These are phyloP conservation scores for Phoebastria nigripes DNA, from an alignment of 2,797 vertebrate genomes.

Conservation along the genomic window DNA sequence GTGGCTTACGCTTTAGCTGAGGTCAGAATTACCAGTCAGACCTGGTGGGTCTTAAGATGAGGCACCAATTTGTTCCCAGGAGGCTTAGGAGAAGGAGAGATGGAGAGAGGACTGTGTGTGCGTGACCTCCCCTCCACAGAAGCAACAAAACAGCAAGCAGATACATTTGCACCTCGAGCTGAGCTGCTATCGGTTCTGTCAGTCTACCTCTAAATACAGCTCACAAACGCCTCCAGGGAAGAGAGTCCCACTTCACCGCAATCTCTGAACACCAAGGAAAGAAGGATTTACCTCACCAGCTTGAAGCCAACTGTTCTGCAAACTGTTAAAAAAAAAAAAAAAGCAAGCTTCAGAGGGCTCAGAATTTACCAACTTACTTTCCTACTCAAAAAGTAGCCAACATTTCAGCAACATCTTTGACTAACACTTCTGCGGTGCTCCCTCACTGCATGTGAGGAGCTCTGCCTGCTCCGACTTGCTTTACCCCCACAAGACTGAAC, in stretches of 20 bases:
- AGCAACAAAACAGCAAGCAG: neutral
- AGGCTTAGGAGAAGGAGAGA: neutral
- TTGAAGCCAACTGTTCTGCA: neutral
- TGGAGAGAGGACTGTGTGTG: neutral
- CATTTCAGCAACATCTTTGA: neutral
- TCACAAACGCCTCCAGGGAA: rapidly evolving
- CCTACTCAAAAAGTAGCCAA: neutral
- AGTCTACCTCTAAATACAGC: neutral
- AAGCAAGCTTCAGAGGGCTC: neutral
- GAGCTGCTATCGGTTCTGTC: neutral
- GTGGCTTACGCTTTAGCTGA: neutral
- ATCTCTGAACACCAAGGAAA: neutral
- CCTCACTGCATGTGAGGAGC: rapidly evolving
- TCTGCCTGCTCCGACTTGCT: neutral
- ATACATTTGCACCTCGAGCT: neutral
- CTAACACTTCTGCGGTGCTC: neutral
- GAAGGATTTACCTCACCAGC: neutral
- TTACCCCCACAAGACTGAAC: neutral
- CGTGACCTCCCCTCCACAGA: neutral
- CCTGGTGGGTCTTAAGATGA: neutral
- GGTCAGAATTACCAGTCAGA: neutral
- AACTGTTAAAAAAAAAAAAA: neutral
- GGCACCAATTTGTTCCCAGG: neutral
- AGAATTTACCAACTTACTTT: neutral
- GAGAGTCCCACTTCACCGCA: rapidly evolving